These are phyloP conservation scores for Megaustenia siamemsis DNA, from an alignment of 2,888 invertebrate species.

Conservation along the genomic window DNA sequence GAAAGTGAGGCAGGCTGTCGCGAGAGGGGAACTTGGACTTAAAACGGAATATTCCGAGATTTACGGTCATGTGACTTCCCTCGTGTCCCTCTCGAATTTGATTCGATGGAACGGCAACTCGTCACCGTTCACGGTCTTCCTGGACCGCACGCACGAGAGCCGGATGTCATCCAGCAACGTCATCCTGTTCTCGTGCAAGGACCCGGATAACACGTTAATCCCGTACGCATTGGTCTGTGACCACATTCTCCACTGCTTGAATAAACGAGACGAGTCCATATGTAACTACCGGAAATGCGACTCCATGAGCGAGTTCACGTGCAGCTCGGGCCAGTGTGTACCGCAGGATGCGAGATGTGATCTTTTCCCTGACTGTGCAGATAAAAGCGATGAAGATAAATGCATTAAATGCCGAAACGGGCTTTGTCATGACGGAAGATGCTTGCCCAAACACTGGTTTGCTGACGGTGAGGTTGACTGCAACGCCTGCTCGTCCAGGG, in stretches of 20 bases:
- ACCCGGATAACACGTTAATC: not conserved
- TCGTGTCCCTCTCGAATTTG: slow-evolving; percentile 27
- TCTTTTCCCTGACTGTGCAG: slow-evolving; percentile 42
- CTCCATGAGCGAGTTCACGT: slow-evolving; percentile 29
- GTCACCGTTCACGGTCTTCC: not conserved
- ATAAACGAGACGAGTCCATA: slow-evolving; percentile 37
- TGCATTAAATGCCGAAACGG: slow-evolving; percentile 44
- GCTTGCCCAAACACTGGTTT: slow-evolving; percentile 47
- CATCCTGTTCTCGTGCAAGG: slow-evolving; percentile 24
- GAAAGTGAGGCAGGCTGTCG: slow-evolving; percentile 1
- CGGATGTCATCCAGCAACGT: slow-evolving; percentile 9
- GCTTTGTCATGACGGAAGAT: slow-evolving; percentile 44
- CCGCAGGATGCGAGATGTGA: slow-evolving; percentile 37
- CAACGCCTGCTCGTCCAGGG: slow-evolving; percentile 42
- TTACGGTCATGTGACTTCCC: not conserved
- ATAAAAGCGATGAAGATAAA: slow-evolving; percentile 42
- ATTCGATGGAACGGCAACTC: not conserved
- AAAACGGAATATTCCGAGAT: not conserved
- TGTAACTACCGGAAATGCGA: slow-evolving; percentile 46
- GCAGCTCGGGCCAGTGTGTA: slow-evolving; percentile 38
- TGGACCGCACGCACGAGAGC: not conserved
- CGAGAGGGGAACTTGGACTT: slow-evolving; percentile 26
- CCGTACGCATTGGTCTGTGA: slow-evolving; percentile 36
- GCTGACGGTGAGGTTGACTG: slow-evolving; percentile 48
- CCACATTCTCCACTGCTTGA: slow-evolving; percentile 22